Evolutionary conservation across 23 tunicate species (phyloP).

Genomic region (Ciona savignyi): DNA sequence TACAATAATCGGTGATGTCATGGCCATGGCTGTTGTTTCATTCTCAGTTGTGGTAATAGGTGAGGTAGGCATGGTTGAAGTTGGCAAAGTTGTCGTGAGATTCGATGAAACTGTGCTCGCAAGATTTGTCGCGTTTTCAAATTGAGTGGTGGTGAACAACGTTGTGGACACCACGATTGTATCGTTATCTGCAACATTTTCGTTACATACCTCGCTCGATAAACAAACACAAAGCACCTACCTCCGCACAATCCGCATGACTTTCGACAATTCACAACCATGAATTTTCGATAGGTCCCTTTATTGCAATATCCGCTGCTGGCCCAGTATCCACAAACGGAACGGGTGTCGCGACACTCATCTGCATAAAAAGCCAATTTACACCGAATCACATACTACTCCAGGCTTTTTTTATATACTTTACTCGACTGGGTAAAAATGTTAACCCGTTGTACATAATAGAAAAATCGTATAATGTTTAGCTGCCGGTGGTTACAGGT

Average conservation of each 20-base stretch:
- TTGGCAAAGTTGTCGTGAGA: background rate
- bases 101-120: too few relatives aligned
- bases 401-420: too few relatives aligned
- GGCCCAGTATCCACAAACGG: conserved; percentile 40
- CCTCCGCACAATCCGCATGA: conserved; percentile 62
- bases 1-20: background rate
- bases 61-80: too few relatives aligned
- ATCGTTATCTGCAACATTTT: background rate
- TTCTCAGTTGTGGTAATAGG: background rate
- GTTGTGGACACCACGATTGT: conserved; percentile 3
- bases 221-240: background rate
- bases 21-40: background rate
- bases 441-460: too few relatives aligned
- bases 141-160: background rate
- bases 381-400: background rate
- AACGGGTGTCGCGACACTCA: conserved; percentile 1
- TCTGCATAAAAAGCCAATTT: background rate
- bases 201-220: too few relatives aligned
- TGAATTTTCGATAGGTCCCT: conserved; percentile 35
- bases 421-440: too few relatives aligned
- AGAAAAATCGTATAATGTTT: too few relatives aligned
- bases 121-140: background rate
- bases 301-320: conserved; percentile 34
- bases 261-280: conserved; percentile 28
- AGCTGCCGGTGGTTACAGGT: too few relatives aligned